phyloP scores from a whole-genome alignment of 2,113 vertebrate genomes.

The Dolichotis patagonum region DNA sequence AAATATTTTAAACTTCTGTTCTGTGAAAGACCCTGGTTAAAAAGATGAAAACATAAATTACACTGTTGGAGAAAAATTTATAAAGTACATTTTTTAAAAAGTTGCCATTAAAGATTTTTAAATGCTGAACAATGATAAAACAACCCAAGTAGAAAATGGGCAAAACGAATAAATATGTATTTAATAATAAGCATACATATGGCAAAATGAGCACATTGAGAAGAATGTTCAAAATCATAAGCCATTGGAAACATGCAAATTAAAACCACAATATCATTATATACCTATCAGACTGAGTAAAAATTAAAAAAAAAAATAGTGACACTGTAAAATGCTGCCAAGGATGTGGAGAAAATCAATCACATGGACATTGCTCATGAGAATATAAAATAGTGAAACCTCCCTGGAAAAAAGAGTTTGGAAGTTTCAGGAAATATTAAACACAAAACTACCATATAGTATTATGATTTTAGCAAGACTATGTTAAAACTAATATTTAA shows the following conservation, averaged over 20 bases:
- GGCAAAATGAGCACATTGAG: not conserved
- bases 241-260: not conserved
- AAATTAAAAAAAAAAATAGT: not conserved
- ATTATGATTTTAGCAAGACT: not conserved
- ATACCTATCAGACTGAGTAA: not conserved
- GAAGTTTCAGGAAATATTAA: constrained; percentile 11
- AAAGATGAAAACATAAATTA: not conserved
- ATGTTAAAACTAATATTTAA: not conserved
- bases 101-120: not conserved
- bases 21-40: not conserved
- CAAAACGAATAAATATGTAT: too few relatives aligned
- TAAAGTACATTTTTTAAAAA: not conserved
- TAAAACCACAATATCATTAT: not conserved
- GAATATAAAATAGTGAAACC: not conserved
- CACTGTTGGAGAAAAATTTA: not conserved
- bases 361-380: not conserved
- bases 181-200: not conserved
- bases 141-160: not conserved
- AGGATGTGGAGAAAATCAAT: not conserved
- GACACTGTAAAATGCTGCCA: not conserved
- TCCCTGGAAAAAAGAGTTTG: not conserved
- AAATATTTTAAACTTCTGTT: not conserved
- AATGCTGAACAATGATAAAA: not conserved
- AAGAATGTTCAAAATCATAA: not conserved
- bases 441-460: not conserved